phyloP scores from a whole-genome alignment of 2,888 invertebrate species.

The Eilema depressum region DNA sequence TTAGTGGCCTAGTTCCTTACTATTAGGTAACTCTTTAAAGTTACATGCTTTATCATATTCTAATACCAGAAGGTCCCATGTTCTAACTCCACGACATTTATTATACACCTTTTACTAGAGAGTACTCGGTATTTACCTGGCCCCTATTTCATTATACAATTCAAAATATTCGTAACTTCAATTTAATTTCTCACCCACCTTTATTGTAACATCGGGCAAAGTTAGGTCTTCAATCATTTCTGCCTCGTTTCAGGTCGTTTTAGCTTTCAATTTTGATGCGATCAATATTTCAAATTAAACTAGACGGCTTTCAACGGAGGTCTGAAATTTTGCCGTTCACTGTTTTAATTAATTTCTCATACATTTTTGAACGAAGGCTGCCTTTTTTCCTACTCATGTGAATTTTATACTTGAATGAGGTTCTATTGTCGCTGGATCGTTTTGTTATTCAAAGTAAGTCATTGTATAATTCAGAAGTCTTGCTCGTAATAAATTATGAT shows the following conservation, averaged over 20 bases:
- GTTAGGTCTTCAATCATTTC: constrained; percentile 19
- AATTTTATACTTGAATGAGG: constrained; percentile 10
- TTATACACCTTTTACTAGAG: not conserved
- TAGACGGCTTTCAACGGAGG: constrained; percentile 18
- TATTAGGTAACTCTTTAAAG: no score
- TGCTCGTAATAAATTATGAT: not conserved
- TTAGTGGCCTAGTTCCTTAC: no score
- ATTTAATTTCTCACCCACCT: not conserved
- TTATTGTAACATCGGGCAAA: not conserved
- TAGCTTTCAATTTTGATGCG: constrained; percentile 19
- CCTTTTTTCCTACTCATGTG: constrained; percentile 6
- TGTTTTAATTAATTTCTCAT: constrained; percentile 23
- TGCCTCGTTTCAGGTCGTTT: not conserved
- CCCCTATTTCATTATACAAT: not conserved
- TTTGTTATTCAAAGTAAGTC: constrained; percentile 27
- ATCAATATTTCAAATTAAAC: constrained; percentile 26
- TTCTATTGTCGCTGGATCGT: constrained; percentile 10
- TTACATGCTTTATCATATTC: no score
- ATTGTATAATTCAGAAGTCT: constrained; percentile 1
- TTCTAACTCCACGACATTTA: no score
- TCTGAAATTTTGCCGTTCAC: constrained; percentile 10
- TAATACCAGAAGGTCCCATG: no score
- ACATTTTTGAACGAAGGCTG: constrained; percentile 8
- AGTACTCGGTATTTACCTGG: not conserved
- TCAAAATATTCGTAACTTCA: not conserved